Conservation (phyloP, 2,113 vertebrate species). For the Fregata magnificens region DNA sequence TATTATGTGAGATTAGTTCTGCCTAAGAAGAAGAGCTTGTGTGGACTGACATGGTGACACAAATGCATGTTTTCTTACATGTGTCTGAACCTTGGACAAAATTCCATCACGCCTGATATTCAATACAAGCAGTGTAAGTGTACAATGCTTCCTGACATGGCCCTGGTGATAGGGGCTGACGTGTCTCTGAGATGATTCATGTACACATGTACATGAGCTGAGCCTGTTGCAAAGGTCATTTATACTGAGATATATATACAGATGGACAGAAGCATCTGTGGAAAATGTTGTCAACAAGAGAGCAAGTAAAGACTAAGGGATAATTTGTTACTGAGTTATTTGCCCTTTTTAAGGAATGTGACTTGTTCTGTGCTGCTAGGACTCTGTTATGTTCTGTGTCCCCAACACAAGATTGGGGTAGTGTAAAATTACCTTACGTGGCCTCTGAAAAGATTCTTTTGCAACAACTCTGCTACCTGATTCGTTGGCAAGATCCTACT, state of each 20-base stretch:
- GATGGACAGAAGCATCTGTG: conserved; percentile 7
- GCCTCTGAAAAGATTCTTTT: neutral
- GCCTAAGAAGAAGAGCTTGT: neutral
- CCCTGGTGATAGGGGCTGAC: neutral
- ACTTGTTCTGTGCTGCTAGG: neutral
- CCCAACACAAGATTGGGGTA: neutral
- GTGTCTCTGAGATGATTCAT: neutral
- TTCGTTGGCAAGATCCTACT: neutral
- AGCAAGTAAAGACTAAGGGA: neutral
- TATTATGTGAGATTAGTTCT: neutral
- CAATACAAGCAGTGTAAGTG: neutral
- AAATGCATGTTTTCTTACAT: neutral
- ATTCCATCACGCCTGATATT: neutral
- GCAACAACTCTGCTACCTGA: neutral
- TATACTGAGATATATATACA: neutral
- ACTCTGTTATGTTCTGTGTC: neutral
- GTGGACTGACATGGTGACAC: neutral
- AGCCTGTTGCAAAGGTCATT: neutral
- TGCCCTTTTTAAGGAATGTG: neutral
- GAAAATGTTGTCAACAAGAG: neutral
- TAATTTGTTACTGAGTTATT: neutral
- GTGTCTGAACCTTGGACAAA: neutral
- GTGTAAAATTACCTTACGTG: neutral
- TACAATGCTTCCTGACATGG: neutral
- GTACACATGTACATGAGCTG: neutral